These are phyloP conservation scores for Lontra canadensis DNA, from an alignment of 2,113 vertebrate genomes.

Conservation along the genomic window DNA sequence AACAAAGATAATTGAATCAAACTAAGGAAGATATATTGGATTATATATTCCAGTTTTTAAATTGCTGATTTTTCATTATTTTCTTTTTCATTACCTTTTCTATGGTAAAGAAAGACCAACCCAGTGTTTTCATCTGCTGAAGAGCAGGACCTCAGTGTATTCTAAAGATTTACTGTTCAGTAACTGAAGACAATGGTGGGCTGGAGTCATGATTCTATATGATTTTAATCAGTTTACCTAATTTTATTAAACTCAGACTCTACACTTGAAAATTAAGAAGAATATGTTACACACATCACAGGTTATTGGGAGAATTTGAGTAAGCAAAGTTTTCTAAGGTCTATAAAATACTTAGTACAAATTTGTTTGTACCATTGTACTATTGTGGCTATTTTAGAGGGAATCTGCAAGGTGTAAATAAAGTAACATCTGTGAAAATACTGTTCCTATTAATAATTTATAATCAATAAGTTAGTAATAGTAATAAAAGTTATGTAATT, in stretches of 20 bases:
- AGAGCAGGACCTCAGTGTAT: accelerated
- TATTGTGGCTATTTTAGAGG: neutral
- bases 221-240: neutral
- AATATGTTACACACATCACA: neutral
- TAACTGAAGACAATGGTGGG: neutral
- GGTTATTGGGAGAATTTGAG: neutral
- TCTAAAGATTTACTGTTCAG: neutral
- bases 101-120: neutral
- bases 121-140: neutral
- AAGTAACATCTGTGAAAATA: neutral
- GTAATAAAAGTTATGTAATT: neutral
- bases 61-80: neutral
- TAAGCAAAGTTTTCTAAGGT: neutral
- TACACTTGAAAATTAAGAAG: neutral
- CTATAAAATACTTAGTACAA: neutral
- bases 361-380: neutral
- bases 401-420: neutral
- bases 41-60: neutral
- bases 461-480: neutral
- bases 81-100: neutral
- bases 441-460: neutral
- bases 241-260: neutral
- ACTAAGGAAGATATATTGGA: neutral
- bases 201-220: neutral
- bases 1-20: neutral